Conservation (phyloP, 2,113 vertebrate species). For the Felis chaus region DNA sequence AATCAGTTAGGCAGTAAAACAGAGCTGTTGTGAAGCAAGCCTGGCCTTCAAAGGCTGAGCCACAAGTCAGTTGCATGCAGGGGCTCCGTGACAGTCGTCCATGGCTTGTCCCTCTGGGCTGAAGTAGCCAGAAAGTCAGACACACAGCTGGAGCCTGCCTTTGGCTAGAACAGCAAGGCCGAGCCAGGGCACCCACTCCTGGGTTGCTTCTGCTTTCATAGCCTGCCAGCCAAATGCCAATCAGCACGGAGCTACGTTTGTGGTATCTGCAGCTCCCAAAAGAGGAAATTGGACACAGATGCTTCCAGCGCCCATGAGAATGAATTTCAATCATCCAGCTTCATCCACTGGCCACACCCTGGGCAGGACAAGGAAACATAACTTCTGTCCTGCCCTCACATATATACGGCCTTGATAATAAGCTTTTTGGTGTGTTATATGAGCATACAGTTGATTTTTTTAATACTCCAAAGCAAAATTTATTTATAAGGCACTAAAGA, state of each 20-base stretch:
- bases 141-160: background rate
- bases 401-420: background rate
- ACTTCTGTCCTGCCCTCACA: background rate
- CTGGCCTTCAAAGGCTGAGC: background rate
- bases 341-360: background rate
- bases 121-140: background rate
- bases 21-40: background rate
- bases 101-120: background rate
- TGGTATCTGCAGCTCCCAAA: background rate
- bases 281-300: background rate
- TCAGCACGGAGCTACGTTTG: accelerated
- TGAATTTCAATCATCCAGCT: background rate
- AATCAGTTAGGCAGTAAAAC: constrained; percentile 20
- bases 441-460: background rate
- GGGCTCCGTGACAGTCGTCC: accelerated
- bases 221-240: background rate
- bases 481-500: constrained; percentile 60
- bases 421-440: background rate
- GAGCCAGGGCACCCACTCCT: background rate
- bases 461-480: constrained; percentile 77
- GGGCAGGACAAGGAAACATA: accelerated
- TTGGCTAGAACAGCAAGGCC: background rate
- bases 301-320: background rate
- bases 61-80: accelerated
- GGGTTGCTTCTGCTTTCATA: background rate